These are phyloP conservation scores for Iselma pallidipennis DNA, from an alignment of 2,888 invertebrate genomes.

Conservation along the genomic window DNA sequence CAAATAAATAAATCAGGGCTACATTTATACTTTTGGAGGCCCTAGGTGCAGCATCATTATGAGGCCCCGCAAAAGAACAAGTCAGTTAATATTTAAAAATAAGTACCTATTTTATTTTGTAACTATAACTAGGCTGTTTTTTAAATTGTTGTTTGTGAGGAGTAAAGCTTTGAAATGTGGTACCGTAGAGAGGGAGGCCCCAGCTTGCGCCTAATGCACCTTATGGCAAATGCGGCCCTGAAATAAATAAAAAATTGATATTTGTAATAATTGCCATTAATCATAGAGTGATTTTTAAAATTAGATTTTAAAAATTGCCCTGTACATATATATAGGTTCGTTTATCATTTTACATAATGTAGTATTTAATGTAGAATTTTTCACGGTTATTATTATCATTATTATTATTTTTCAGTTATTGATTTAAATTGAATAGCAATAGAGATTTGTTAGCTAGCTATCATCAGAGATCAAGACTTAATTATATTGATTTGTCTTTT, in stretches of 20 bases:
- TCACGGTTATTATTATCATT: constrained; percentile 2
- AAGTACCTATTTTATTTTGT: no score
- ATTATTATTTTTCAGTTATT: no score
- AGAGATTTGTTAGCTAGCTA: constrained; percentile 32
- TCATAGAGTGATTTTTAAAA: constrained; percentile 1
- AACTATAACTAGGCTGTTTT: no score
- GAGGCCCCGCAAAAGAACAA: no score
- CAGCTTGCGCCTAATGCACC: no score
- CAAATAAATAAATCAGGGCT: not conserved
- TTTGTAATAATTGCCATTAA: constrained; percentile 23
- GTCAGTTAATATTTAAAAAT: no score
- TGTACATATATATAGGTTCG: not conserved
- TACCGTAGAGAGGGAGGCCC: no score
- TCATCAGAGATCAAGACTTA: constrained; percentile 40
- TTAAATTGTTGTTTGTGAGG: no score
- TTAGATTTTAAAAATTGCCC: constrained; percentile 1
- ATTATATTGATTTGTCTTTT: constrained; percentile 19
- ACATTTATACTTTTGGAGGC: no score
- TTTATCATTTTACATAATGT: constrained; percentile 22
- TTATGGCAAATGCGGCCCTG: no score
- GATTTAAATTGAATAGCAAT: constrained; percentile 3
- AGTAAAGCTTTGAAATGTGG: no score
- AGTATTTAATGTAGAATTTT: constrained; percentile 23
- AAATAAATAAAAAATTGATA: constrained; percentile 23
- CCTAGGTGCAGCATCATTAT: no score